These are phyloP conservation scores for Didymodactylos carnosus DNA, from an alignment of 2,888 invertebrate genomes.

Conservation along the genomic window DNA sequence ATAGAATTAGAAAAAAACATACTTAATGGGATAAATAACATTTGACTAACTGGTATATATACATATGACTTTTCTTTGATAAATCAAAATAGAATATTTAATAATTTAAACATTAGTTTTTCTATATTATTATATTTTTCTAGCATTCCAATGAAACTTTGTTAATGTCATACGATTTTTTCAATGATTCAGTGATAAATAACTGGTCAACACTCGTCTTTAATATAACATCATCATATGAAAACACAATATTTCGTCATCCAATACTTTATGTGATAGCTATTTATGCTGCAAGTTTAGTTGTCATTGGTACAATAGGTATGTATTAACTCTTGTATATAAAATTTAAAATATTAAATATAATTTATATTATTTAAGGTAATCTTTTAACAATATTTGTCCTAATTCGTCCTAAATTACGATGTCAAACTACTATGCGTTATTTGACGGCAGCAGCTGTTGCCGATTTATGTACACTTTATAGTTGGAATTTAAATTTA, in stretches of 20 bases:
- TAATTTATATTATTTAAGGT: not conserved
- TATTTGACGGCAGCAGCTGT: not conserved
- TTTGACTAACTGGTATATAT: too few species aligned
- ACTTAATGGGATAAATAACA: too few species aligned
- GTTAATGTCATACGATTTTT: too few species aligned
- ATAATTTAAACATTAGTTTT: too few species aligned
- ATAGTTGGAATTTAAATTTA: slow-evolving; percentile 13
- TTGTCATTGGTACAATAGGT: not conserved
- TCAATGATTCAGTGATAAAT: too few species aligned
- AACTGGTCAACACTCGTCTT: too few species aligned
- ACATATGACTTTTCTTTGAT: too few species aligned
- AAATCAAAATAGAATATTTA: too few species aligned
- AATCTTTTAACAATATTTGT: slow-evolving; percentile 4
- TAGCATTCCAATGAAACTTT: too few species aligned
- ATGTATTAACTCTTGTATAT: not conserved
- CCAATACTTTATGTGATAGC: not conserved
- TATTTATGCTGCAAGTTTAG: not conserved
- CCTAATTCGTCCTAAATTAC: not conserved
- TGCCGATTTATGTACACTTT: slow-evolving; percentile 1
- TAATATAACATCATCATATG: not conserved
- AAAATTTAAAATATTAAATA: not conserved
- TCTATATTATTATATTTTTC: too few species aligned
- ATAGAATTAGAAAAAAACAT: too few species aligned
- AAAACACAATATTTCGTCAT: not conserved
- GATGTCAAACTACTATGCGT: slow-evolving; percentile 4